Conservation (phyloP, 2,888 invertebrate species). For the Sipha maydis region DNA sequence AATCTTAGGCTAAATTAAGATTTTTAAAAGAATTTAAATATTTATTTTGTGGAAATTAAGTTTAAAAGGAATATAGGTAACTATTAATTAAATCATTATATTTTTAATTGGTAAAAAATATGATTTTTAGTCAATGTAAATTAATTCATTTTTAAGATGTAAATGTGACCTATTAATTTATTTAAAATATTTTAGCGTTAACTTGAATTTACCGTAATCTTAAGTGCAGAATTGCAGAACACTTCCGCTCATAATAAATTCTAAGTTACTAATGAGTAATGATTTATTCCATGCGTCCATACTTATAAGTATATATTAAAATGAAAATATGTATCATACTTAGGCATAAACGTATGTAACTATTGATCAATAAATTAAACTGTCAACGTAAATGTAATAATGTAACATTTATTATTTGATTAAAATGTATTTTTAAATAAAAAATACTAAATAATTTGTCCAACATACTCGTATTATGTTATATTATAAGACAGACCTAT, state of each 20-base stretch:
- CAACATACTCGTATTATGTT: too few relatives aligned
- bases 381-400: too few relatives aligned
- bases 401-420: too few relatives aligned
- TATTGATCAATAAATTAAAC: neutral
- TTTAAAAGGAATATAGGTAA: neutral
- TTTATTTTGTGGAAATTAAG: neutral
- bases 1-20: too few relatives aligned
- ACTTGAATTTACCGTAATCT: constrained; percentile 48
- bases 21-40: neutral
- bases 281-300: neutral
- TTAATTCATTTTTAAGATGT: neutral
- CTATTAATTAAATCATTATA: neutral
- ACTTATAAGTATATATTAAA: neutral
- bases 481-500: too few relatives aligned
- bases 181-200: constrained; percentile 21
- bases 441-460: too few relatives aligned
- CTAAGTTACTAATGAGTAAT: neutral
- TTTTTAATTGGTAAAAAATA: neutral
- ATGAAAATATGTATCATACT: neutral
- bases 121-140: neutral
- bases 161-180: constrained; percentile 17
- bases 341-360: neutral
- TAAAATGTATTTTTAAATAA: too few relatives aligned
- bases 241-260: constrained; percentile 10
- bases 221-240: constrained; percentile 36